Base-by-base conservation (phyloP, 2,888 invertebrate genomes). In the Latrodectus hesperus region DNA sequence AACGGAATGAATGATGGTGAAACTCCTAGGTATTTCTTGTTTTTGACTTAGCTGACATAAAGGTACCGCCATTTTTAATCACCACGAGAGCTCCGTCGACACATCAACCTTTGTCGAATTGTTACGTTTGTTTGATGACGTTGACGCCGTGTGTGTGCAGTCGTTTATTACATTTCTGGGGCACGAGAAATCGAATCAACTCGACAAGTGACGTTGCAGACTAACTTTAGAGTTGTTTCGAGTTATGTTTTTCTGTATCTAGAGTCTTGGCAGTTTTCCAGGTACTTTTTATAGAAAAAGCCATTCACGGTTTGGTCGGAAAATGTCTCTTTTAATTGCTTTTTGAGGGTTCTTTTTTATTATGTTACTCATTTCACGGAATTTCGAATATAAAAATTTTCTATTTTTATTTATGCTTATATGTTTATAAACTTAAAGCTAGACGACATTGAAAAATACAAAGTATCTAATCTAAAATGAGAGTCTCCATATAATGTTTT, bases 201-300 rank as follows among this genome's bases (percentile, higher is more conserved):
- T 60, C 26, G 65, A 16, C 52, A 52, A 17, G 64, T 81, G 73
- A 74, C 81, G 67, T 80, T 64, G 60, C 64, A 53, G 17, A 22
- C 83, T 83, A 76, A 83, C 53, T 83, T 71, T 76, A 76, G 83
- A 76, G 76, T 64, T 76, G 76, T 68, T 83, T 76, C 76, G 53
- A 76, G 71, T 83, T 76, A 76, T 83, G 76, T 76, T 76, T 83
- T 77, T 67, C 70, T 74, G 26, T 70, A 70, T 64, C 64, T 65
- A 67, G 38, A 22, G 5, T 22, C 76, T n/a, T 83, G 83, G 83
- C 76, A 52, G 9, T 8, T 9, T 52, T 51, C 83, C 76, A 76
- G 76, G 51, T 76, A 22, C 64, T 83, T 76, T 83, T 83, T 49
- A 76, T 71, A 76, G 71, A n/a, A 17, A n/a, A 65, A 70, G 64